Evolutionary conservation across 2,113 vertebrate genomes (phyloP), one percentile per base, ranked within the genome.

Genomic region (Naja naja): DNA sequence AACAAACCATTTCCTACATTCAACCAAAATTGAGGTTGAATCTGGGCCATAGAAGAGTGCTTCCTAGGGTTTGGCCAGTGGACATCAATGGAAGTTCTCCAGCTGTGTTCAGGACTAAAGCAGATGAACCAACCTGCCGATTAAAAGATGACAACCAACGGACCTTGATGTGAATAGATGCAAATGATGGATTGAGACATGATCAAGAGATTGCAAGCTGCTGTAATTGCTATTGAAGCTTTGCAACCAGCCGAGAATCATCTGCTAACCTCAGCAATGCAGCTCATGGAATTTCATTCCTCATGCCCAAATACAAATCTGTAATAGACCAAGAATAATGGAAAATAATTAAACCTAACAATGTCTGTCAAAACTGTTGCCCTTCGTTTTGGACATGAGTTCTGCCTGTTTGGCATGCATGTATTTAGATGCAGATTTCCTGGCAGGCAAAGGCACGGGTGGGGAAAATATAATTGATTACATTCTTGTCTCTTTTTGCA

Each of bases 271-370:
- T 94, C 92, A 94, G 94, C 94, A 58, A 86, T 55, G 90, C 88
- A 92, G 43, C 92, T 95, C 89, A 92, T 95, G 96, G 95, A 94
- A 93, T 96, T 96, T 95, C 94, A 45, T 55, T 92, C 90, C 95
- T 94, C 1, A 0, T 56, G 20, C 0, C 10, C 14, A 56, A 39
- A 85, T 12, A 27, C 49, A 91, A 85, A 52, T 54, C 39, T 12
- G 20, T 27, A 34, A 30, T 16, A 85, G 43, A 55, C 53, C 90
- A 91, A 30, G 34, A 94, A 88, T 69, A 34, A 58, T 53, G 12
- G 89, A 55, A 85, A 12, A 89, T 94, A 95, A 93, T 94, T 91
- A 95, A 94, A 94, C 54, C 90, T 87, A 93, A 23, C 43, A 11
- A 86, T 45, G 23, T 39, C 34, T 45, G 22, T 45, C 27, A 85